Conservation (phyloP, 1,140 invertebrate species). For the Diorhabda sublineata region DNA sequence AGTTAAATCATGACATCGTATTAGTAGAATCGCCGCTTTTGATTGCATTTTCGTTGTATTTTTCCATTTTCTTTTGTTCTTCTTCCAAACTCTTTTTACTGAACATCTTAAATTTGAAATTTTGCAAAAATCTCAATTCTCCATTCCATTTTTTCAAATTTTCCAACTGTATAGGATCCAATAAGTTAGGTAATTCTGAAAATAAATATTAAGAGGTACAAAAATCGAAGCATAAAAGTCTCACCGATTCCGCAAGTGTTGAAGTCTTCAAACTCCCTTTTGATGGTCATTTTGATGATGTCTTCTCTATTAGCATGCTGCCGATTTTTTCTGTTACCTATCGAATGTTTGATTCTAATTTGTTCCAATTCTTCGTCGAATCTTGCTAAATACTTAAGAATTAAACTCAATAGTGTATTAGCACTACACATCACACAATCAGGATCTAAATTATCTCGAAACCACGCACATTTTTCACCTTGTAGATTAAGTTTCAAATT, state of each 20-base stretch:
- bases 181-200: conserved; percentile 62
- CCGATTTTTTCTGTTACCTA: conserved; percentile 63
- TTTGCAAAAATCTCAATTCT: conserved; percentile 59
- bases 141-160: conserved; percentile 64
- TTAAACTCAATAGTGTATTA: conserved; percentile 55
- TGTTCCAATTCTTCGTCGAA: conserved; percentile 75
- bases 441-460: conserved; percentile 58
- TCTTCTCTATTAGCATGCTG: conserved; percentile 73
- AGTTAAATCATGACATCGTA: too few species aligned
- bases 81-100: conserved; percentile 23
- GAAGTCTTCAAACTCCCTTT: conserved; percentile 66
- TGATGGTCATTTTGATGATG: conserved; percentile 65
- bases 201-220: conserved; percentile 26
- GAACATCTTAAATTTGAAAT: conserved; percentile 61
- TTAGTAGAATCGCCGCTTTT: too few species aligned
- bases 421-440: conserved; percentile 53
- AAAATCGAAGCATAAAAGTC: background rate
- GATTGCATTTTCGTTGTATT: background rate
- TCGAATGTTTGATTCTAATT: conserved; percentile 68
- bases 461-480: conserved; percentile 69
- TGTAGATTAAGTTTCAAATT: conserved; percentile 66
- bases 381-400: conserved; percentile 55
- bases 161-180: conserved; percentile 54
- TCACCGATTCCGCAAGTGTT: conserved; percentile 67
- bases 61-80: conserved; percentile 15